These are phyloP conservation scores for Hydrophis major DNA, from an alignment of 2,797 vertebrate species.

Conservation along the genomic window DNA sequence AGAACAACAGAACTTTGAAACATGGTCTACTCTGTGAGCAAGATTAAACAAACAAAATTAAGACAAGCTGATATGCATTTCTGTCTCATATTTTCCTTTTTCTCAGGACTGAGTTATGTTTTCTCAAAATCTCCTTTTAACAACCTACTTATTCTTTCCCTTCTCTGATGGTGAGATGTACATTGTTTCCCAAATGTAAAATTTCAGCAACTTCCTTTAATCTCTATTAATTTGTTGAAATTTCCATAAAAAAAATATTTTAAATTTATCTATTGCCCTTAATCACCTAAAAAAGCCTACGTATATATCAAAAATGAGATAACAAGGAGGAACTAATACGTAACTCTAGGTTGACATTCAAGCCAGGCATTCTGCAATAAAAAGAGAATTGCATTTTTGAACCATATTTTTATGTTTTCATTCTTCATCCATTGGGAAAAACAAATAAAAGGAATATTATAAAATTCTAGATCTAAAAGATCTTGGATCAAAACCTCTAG, in stretches of 20 bases:
- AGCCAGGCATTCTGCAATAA: neutral
- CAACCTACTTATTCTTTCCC: neutral
- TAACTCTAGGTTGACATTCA: neutral
- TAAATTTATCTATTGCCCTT: neutral
- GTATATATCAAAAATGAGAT: neutral
- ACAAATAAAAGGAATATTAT: neutral
- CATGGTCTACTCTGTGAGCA: neutral
- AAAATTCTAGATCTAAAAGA: too few species aligned
- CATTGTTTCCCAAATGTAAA: neutral
- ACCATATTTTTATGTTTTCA: neutral
- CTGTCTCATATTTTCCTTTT: neutral
- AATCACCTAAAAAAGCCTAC: neutral
- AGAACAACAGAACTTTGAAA: neutral
- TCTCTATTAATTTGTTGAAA: neutral
- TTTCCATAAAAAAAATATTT: conserved; percentile 16
- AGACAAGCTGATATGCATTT: neutral
- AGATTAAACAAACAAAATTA: neutral
- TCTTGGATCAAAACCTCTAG: neutral
- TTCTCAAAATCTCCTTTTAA: neutral
- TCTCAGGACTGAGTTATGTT: neutral
- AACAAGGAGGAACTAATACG: neutral
- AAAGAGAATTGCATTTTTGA: neutral
- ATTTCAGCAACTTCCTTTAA: neutral
- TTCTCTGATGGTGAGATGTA: neutral
- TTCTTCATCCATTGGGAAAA: neutral